Percentiles rank a stretch among this genome's conserved stretches.
Conservation (phyloP, 2,797 vertebrate species). For the Chrysolophus pictus region DNA sequence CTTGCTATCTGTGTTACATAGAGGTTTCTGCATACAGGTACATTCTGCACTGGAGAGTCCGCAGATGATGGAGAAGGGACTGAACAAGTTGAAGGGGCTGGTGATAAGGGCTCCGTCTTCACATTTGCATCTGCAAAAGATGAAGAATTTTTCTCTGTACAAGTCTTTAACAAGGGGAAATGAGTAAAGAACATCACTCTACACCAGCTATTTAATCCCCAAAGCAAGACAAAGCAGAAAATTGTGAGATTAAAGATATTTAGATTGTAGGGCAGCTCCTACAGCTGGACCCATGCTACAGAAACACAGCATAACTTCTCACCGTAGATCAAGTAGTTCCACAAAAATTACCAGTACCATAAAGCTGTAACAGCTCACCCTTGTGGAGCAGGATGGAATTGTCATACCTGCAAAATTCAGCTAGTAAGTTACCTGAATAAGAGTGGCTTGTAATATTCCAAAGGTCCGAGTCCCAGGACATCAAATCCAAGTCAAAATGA, state of each 20-base stretch:
- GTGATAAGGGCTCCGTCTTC: slow-evolving; percentile 75
- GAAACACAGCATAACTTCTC: background rate
- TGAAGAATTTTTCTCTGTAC: background rate
- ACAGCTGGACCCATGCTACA: background rate
- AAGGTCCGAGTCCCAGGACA: slow-evolving; percentile 82
- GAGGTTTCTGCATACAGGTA: slow-evolving; percentile 83
- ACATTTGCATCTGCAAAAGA: slow-evolving; percentile 26
- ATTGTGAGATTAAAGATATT: background rate
- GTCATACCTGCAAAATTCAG: background rate
- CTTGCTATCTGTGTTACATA: background rate
- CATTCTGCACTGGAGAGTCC: slow-evolving; percentile 82
- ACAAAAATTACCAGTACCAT: fast-evolving
- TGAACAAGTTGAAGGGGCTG: slow-evolving; percentile 84
- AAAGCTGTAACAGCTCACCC: background rate
- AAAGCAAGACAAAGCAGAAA: background rate
- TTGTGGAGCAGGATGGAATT: background rate
- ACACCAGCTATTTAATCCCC: background rate
- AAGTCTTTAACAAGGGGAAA: background rate
- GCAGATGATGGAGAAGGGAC: slow-evolving; percentile 82
- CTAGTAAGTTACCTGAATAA: slow-evolving; percentile 75
- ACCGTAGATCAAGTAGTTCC: background rate
- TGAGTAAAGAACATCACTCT: background rate
- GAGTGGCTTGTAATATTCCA: slow-evolving; percentile 79
- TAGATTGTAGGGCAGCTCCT: background rate
- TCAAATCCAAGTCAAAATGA: slow-evolving; percentile 90